Evolutionary conservation across 2,888 invertebrate genomes (phyloP).

Genomic region (Lycophotia porphyrea): DNA sequence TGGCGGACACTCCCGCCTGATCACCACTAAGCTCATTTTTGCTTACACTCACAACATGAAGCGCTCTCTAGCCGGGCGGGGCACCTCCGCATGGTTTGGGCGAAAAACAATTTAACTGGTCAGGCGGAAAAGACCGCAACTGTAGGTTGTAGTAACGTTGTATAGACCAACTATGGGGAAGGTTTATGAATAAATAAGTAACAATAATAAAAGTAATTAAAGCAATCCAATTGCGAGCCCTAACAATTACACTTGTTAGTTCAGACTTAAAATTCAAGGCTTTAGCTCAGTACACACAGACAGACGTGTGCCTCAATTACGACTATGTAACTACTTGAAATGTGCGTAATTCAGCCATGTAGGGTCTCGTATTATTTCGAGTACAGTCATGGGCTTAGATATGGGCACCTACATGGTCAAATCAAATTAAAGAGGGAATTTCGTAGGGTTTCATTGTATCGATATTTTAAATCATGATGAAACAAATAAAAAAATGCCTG

Average conservation of each 20-base stretch:
- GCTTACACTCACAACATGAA: too few relatives aligned
- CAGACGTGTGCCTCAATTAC: conserved; percentile 28
- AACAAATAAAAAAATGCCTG: not conserved
- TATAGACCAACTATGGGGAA: not conserved
- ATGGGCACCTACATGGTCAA: not conserved
- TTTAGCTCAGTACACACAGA: conserved; percentile 18
- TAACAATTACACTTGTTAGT: conserved; percentile 22
- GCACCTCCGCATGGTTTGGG: too few relatives aligned
- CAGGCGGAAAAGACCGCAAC: too few relatives aligned
- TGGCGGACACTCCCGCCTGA: too few relatives aligned
- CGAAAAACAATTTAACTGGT: too few relatives aligned
- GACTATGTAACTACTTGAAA: conserved; percentile 23
- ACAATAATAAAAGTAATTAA: conserved; percentile 18
- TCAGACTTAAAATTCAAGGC: conserved; percentile 29
- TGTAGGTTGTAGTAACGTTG: too few relatives aligned
- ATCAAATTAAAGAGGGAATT: not conserved
- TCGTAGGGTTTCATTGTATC: not conserved
- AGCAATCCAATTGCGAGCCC: conserved; percentile 26
- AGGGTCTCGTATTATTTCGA: conserved; percentile 24
- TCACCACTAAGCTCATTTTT: too few relatives aligned
- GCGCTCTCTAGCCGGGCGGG: too few relatives aligned
- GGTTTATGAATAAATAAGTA: conserved; percentile 1
- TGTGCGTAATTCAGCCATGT: conserved; percentile 28
- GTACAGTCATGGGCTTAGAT: conserved; percentile 12
- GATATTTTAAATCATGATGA: not conserved